Percentiles rank a stretch among this genome's conserved stretches.
These are phyloP conservation scores for Irena cyanogastra DNA, from an alignment of 2,113 vertebrate species.

Conservation along the genomic window DNA sequence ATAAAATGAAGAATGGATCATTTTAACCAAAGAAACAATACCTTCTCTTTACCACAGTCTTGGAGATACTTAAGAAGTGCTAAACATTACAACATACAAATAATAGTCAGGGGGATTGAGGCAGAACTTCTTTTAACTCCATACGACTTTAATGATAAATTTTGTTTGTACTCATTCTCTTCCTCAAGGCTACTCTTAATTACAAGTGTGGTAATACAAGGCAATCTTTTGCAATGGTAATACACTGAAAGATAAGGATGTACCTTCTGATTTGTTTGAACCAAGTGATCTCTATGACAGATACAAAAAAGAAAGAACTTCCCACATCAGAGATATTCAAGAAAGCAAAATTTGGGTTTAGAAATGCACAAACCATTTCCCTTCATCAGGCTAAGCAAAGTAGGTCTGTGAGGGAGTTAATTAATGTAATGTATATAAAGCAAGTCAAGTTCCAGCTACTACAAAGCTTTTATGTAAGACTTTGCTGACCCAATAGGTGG, in stretches of 20 bases:
- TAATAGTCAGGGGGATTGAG: background rate
- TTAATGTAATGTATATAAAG: slow-evolving; percentile 26
- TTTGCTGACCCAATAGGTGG: slow-evolving; percentile 63
- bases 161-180: background rate
- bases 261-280: background rate
- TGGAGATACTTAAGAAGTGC: background rate
- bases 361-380: background rate
- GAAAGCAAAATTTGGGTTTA: background rate
- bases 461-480: slow-evolving; percentile 67
- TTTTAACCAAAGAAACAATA: background rate
- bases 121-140: background rate
- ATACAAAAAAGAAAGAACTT: background rate
- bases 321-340: background rate
- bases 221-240: slow-evolving; percentile 13
- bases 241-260: background rate
- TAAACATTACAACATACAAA: background rate
- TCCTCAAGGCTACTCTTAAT: slow-evolving; percentile 15
- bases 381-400: background rate
- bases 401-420: background rate
- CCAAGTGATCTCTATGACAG: background rate
- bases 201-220: background rate
- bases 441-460: slow-evolving; percentile 44
- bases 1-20: background rate
- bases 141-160: background rate
- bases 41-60: background rate